Evolutionary conservation across 1,140 invertebrate genomes (phyloP).

Genomic region (Drosophila grimshawi): DNA sequence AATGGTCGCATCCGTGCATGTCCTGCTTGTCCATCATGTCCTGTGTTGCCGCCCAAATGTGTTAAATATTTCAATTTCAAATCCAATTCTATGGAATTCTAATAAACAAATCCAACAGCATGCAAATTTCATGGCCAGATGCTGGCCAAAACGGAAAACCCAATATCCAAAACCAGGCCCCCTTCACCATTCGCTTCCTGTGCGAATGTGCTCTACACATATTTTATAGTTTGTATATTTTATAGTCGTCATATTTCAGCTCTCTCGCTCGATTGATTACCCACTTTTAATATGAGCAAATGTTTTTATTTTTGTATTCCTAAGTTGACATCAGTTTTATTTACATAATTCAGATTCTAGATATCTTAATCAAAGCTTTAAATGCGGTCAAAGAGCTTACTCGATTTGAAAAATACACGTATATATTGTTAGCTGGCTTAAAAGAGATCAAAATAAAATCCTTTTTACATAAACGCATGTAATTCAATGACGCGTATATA

Average conservation of each 20-base stretch:
- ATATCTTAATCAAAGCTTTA: too few species aligned
- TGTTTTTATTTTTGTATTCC: not conserved
- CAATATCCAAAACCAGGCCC: not conserved
- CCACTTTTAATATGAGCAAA: conserved; percentile 15
- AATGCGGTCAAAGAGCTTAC: too few species aligned
- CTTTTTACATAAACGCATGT: too few species aligned
- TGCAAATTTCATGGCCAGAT: conserved; percentile 74
- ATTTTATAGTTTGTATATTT: conserved; percentile 68
- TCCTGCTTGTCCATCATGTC: not conserved
- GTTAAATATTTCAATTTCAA: conserved; percentile 80
- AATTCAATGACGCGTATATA: too few species aligned
- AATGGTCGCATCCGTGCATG: not conserved
- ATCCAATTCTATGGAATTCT: conserved; percentile 78
- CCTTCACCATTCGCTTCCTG: not conserved
- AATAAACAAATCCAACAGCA: conserved; percentile 73
- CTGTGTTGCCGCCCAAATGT: conserved; percentile 40
- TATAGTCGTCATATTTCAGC: conserved; percentile 31
- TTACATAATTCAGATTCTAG: too few species aligned
- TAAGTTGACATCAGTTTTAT: too few species aligned
- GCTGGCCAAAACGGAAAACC: conserved; percentile 55
- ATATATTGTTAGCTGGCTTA: too few species aligned
- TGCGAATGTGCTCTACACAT: conserved; percentile 42
- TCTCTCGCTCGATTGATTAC: conserved; percentile 25
- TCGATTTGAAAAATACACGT: too few species aligned
- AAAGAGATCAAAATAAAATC: too few species aligned